Conservation (phyloP, 1,140 invertebrate species). For the Lasioglossum baleicum region DNA sequence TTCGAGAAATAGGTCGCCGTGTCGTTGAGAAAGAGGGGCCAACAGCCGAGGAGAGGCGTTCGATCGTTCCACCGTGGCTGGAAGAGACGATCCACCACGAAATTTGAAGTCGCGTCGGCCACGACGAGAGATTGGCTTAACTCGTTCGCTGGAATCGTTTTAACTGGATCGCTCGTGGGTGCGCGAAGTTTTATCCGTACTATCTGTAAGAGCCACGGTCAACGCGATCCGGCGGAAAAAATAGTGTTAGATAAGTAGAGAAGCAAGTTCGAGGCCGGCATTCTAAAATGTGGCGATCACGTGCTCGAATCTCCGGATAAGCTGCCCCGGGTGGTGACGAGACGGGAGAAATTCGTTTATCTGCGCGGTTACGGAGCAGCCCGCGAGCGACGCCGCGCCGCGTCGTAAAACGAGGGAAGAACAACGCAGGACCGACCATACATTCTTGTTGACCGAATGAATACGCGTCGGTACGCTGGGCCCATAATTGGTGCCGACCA, state of each 20-base stretch:
- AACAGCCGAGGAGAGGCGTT: no score
- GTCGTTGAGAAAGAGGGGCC: no score
- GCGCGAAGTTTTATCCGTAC: no score
- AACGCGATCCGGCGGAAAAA: not conserved
- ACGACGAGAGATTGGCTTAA: not conserved
- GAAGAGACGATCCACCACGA: no score
- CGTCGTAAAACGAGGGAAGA: constrained; percentile 55
- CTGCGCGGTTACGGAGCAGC: not conserved
- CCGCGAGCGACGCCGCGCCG: not conserved
- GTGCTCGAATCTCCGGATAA: constrained; percentile 28
- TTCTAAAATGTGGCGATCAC: constrained; percentile 26
- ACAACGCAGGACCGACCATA: constrained; percentile 49
- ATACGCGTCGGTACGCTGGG: constrained; percentile 59
- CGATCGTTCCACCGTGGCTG: no score
- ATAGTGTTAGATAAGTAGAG: constrained; percentile 9
- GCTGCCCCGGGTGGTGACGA: not conserved
- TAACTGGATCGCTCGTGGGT: not conserved
- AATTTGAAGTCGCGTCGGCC: no score
- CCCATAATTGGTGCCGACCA: constrained; percentile 61
- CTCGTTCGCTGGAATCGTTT: constrained; percentile 5
- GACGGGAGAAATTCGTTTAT: constrained; percentile 44
- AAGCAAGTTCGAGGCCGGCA: not conserved
- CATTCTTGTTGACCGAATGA: constrained; percentile 65
- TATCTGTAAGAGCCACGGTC: not conserved
- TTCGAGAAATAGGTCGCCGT: no score